Base-by-base conservation (phyloP, 2,888 invertebrate genomes). In the Panopea generosa region DNA sequence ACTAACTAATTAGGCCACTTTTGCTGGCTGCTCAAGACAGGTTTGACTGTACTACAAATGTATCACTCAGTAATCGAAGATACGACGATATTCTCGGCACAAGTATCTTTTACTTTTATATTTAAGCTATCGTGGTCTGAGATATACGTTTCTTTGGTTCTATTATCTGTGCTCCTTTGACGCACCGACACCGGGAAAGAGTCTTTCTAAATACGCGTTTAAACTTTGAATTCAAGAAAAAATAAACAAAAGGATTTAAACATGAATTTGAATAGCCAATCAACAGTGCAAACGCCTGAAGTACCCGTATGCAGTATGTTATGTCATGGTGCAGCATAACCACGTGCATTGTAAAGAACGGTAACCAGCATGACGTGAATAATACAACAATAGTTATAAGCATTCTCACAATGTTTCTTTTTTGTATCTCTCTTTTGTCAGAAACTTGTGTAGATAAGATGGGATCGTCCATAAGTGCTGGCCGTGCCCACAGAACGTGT, bases 191-290 rank as follows among this genome's bases (percentile, higher is more conserved):
- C 18, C 38, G n/a, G 9, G 38, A 22, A 3, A 27, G n/a, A 20
- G 26, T 59, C 24, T 52, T 49, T 52, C 24, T 60, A 14, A 68
- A 11, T 0, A 60, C 59, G 1, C 63, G 18, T 7, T 71, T 86
- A 68, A 90, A 90, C 26, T 84, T 86, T 20, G 86, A 84, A 70
- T 90, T 90, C 66, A 90, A 63, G 77, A 90, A 89, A 49, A 88
- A 87, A 75, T 90, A 90, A 18, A 89, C 74, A 18, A 89, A 77
- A 1, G 90, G 89, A 71, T 90, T 90, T 27, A 86, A 68, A 53
- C 86, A 83, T 63, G 84, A 84, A 77, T 88, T 90, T 50, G 83
- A 80, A 80, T 89, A 90, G 16, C 89, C 90, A 26, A 86, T 56
- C 22, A 89, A 68, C 59, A 88, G 86, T 20, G 88, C 67, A 27